Evolutionary conservation across 2,888 invertebrate genomes (phyloP).

Genomic region (Lithophane ornitopus): DNA sequence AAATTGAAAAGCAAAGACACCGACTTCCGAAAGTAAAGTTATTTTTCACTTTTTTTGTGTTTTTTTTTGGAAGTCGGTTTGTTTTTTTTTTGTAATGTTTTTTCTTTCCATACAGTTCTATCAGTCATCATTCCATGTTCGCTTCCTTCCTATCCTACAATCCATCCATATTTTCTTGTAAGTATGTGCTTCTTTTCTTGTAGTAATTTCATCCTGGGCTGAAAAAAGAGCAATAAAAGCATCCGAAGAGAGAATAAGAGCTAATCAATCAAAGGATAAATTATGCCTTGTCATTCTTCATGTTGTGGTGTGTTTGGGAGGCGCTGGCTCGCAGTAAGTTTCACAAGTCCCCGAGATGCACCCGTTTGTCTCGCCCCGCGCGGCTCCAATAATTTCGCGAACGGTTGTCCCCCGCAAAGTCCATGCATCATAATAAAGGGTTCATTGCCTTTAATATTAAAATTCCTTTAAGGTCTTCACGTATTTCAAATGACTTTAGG

Average conservation of each 20-base stretch:
- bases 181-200: not conserved
- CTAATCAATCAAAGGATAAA: conserved; percentile 3
- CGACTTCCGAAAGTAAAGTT: too few relatives aligned
- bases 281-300: conserved; percentile 9
- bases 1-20: too few relatives aligned
- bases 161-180: not conserved
- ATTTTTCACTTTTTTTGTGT: too few relatives aligned
- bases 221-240: not conserved
- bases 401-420: not conserved
- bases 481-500: too few relatives aligned
- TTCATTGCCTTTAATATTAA: conserved; percentile 19
- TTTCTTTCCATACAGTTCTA: not conserved
- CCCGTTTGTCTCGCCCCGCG: not conserved
- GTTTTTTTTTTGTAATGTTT: too few relatives aligned
- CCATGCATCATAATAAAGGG: not conserved
- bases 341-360: too few relatives aligned
- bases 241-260: too few relatives aligned
- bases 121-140: not conserved
- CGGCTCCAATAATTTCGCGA: not conserved
- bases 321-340: not conserved
- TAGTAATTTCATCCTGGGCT: not conserved
- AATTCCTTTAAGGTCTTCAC: not conserved
- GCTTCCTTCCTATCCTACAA: not conserved
- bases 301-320: not conserved
- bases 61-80: too few relatives aligned